Percentiles rank a stretch among this genome's conserved stretches.
phyloP scores from a whole-genome alignment of 2,797 vertebrate species.

The Pseudochirops cupreus region DNA sequence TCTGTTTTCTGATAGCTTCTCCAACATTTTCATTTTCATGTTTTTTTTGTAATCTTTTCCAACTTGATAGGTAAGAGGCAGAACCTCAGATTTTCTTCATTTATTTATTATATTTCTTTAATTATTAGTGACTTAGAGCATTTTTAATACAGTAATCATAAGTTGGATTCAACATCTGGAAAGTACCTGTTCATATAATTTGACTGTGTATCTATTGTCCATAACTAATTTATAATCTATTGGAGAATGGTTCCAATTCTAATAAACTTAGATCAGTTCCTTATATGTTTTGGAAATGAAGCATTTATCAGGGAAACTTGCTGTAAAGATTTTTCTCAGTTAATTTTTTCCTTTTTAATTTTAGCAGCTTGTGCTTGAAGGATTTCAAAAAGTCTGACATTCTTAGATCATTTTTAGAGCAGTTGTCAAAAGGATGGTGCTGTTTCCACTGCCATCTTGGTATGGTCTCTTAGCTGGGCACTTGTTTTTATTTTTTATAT shows the following conservation, averaged over 20 bases:
- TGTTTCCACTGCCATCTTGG: background rate
- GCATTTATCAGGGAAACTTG: background rate
- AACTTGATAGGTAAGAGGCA: background rate
- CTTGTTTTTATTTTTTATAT: background rate
- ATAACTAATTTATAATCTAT: background rate
- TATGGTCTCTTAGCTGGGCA: background rate
- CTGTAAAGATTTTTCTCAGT: background rate
- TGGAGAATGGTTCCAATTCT: background rate
- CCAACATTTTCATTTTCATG: background rate
- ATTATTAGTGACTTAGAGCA: background rate
- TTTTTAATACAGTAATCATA: background rate
- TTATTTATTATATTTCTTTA: background rate
- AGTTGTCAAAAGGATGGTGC: background rate
- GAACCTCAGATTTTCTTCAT: background rate
- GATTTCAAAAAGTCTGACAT: background rate
- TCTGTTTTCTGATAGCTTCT: background rate
- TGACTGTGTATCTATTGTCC: background rate
- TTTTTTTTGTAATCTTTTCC: background rate
- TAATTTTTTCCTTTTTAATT: background rate
- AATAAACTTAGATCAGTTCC: background rate
- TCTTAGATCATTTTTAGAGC: background rate
- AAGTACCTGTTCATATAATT: background rate
- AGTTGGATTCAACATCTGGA: background rate
- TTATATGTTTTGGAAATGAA: background rate
- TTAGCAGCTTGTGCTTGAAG: background rate